These are phyloP conservation scores for Megaustenia siamemsis DNA, from an alignment of 2,888 invertebrate species.

Conservation along the genomic window DNA sequence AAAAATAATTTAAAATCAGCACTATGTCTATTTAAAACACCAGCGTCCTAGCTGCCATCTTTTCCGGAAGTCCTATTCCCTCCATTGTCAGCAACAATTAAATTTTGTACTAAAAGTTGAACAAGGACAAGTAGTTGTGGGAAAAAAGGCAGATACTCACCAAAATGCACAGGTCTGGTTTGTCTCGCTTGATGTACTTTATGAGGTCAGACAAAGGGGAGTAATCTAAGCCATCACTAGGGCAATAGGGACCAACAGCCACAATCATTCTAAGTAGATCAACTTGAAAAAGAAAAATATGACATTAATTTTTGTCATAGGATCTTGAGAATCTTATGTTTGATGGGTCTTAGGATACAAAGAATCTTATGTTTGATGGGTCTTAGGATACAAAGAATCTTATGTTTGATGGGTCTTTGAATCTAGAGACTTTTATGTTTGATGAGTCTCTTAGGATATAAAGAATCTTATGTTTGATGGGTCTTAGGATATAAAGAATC, in stretches of 20 bases:
- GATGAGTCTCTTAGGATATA: too few relatives aligned
- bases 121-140: background rate
- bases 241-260: constrained; percentile 91
- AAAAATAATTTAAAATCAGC: too few relatives aligned
- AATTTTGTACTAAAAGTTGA: too few relatives aligned
- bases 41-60: too few relatives aligned
- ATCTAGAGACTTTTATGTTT: too few relatives aligned
- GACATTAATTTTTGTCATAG: background rate
- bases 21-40: too few relatives aligned
- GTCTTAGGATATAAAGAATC: too few relatives aligned
- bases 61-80: too few relatives aligned
- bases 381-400: too few relatives aligned
- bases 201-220: constrained; percentile 90
- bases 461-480: too few relatives aligned
- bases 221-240: constrained; percentile 87
- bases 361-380: background rate
- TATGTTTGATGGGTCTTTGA: too few relatives aligned
- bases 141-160: constrained; percentile 68
- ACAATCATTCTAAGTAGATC: constrained; percentile 81
- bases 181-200: constrained; percentile 84
- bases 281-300: constrained; percentile 24
- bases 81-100: too few relatives aligned
- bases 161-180: constrained; percentile 89
- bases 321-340: background rate
- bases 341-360: background rate